Base-by-base conservation (phyloP, 2,113 vertebrate genomes). In the Upupa epops region DNA sequence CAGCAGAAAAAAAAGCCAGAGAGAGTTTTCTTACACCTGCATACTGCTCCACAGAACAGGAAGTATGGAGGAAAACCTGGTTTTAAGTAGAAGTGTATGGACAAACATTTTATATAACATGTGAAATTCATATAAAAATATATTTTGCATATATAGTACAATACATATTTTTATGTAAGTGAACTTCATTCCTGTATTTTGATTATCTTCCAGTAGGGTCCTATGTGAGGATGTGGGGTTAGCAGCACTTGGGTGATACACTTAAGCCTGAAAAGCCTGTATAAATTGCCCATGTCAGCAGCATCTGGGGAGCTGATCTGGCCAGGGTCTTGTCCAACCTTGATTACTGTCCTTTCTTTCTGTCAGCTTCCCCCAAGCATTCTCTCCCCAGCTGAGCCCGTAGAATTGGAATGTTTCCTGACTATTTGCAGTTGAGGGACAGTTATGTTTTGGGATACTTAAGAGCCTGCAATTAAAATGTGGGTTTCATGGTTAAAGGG, bases 321-420 rank as follows among this genome's bases (percentile, higher is more conserved):
- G 7, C 26, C 52, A 4, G n/a, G 24, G 36, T 29, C 46, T 56
- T 8, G 69, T 32, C 29, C 29, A 60, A 2, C 18, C 54, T 28
- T 1, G 0, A 6, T n/a, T 8, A 8, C 0, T 0, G 28, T 58
- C 32, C 18, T 46, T 58, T 46, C 66, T 56, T 31, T 16, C 40
- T 65, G 3, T 4, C 45, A 9, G 24, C 80, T 52, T 59, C 31
- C 45, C 68, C 29, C 55, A 31, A 9, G 16, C 49, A 29, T 37
- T 40, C 11, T 45, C 2, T 34, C 16, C 31, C 9, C 16, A 46
- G 36, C 66, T 60, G 58, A n/a, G 16, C 11, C 25, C 37, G 17
- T 76, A 32, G 12, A 46, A 10, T 13, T 9, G 18, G 54, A 17
- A 13, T 12, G 26, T 75, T 9, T 84, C 42, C 58, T 37, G 73